phyloP scores from a whole-genome alignment of 2,113 vertebrate genomes.

The Chauna torquata region DNA sequence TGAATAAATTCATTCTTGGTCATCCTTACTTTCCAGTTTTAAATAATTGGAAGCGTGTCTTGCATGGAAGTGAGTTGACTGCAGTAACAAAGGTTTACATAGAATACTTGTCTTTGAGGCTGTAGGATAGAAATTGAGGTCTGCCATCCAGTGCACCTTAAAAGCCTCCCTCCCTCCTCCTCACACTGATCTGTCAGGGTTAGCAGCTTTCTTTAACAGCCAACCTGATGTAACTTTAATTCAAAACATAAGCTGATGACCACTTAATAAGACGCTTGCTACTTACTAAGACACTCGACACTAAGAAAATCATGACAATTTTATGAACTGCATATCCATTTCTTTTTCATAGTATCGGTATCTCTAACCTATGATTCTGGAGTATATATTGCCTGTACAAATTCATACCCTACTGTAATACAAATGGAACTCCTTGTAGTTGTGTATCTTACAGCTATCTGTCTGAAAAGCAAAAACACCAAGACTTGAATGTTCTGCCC shows the following conservation, averaged over 20 bases:
- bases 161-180: background rate
- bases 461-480: background rate
- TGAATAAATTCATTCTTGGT: background rate
- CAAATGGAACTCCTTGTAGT: background rate
- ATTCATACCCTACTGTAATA: background rate
- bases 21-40: background rate
- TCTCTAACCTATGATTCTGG: background rate
- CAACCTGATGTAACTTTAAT: background rate
- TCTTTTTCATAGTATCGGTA: background rate
- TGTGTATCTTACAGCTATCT: background rate
- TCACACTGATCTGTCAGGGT: background rate
- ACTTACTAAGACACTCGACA: background rate
- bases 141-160: background rate
- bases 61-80: background rate
- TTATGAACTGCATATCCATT: too few species aligned
- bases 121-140: background rate
- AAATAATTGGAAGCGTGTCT: background rate
- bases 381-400: background rate
- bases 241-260: background rate
- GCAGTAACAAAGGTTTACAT: background rate
- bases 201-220: background rate
- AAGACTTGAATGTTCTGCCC: background rate
- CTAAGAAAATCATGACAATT: background rate
- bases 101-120: background rate
- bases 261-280: background rate